A percentile compares a stretch with the other conserved stretches of the same genome.
These are phyloP conservation scores for Actinostola sp. DNA, from an alignment of 92 coral and sea anemone genomes.

Conservation along the genomic window DNA sequence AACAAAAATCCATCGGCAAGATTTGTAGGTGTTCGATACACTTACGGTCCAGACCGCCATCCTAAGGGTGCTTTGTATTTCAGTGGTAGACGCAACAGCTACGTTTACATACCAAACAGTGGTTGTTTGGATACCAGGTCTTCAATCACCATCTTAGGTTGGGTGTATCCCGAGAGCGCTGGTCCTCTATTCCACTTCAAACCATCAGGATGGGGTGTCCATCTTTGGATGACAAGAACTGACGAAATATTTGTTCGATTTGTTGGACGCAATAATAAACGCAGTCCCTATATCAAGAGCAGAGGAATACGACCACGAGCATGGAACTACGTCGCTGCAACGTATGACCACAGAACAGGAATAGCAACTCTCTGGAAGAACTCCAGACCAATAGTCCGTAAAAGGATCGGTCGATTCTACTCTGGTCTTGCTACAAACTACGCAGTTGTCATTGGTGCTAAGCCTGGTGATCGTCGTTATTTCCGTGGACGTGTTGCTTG, in stretches of 20 bases:
- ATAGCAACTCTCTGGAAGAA: slow-evolving; percentile 20
- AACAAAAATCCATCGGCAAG: slow-evolving; percentile 58
- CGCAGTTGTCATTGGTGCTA: slow-evolving; percentile 35
- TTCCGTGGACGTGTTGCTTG: slow-evolving; percentile 44
- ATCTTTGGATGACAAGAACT: slow-evolving; percentile 66
- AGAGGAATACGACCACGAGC: slow-evolving; percentile 3
- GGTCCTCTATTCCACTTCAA: slow-evolving; percentile 76
- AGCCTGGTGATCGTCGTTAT: slow-evolving; percentile 39
- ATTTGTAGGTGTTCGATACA: slow-evolving; percentile 44
- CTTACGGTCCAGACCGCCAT: slow-evolving; percentile 38
- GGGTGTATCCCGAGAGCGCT: slow-evolving; percentile 70
- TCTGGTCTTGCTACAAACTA: slow-evolving; percentile 30
- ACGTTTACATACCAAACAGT: slow-evolving; percentile 53
- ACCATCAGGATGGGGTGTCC: slow-evolving; percentile 20
- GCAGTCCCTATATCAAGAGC: slow-evolving; percentile 7
- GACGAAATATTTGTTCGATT: slow-evolving; percentile 56
- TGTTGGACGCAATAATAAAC: slow-evolving; percentile 31
- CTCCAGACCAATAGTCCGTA: slow-evolving; percentile 3
- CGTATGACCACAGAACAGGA: slow-evolving; percentile 33
- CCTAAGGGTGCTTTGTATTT: slow-evolving; percentile 51
- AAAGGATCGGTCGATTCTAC: slow-evolving; percentile 10
- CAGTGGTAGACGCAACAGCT: slow-evolving; percentile 55
- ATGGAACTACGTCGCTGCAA: slow-evolving; percentile 47
- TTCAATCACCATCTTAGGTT: slow-evolving; percentile 67
- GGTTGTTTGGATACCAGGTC: slow-evolving; percentile 56